phyloP scores from a whole-genome alignment of 1,140 invertebrate genomes.

The Lepidurus packardi region DNA sequence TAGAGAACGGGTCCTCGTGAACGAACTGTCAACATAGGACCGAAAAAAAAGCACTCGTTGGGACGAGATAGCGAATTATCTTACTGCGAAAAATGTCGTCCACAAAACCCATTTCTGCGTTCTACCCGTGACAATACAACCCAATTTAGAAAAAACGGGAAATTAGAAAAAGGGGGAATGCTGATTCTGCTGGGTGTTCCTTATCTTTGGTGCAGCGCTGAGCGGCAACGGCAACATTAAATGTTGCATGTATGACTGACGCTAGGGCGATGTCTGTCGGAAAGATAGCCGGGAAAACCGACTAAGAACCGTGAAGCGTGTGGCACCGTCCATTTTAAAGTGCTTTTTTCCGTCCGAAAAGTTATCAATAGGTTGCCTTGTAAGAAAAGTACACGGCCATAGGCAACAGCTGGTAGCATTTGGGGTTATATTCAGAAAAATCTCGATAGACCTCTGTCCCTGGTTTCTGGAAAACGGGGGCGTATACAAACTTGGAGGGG shows the following conservation, averaged over 20 bases:
- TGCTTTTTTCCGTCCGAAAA: neutral
- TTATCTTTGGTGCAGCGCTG: neutral
- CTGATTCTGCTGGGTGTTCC: neutral
- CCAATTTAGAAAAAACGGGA: slow-evolving; percentile 1
- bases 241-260: neutral
- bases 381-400: neutral
- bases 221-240: neutral
- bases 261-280: neutral
- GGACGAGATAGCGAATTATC: neutral
- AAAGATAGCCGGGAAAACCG: slow-evolving; percentile 6
- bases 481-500: too few relatives aligned
- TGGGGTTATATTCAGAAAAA: neutral
- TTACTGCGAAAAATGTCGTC: neutral
- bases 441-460: neutral
- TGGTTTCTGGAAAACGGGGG: too few relatives aligned
- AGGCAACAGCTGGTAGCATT: neutral
- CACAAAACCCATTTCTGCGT: neutral
- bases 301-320: neutral
- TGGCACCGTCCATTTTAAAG: neutral
- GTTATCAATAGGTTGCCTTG: slow-evolving; percentile 10
- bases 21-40: neutral
- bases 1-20: neutral
- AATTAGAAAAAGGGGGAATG: slow-evolving; percentile 4
- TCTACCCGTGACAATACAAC: neutral
- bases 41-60: neutral